phyloP scores from a whole-genome alignment of 2,797 vertebrate genomes.

The Menidia menidia region DNA sequence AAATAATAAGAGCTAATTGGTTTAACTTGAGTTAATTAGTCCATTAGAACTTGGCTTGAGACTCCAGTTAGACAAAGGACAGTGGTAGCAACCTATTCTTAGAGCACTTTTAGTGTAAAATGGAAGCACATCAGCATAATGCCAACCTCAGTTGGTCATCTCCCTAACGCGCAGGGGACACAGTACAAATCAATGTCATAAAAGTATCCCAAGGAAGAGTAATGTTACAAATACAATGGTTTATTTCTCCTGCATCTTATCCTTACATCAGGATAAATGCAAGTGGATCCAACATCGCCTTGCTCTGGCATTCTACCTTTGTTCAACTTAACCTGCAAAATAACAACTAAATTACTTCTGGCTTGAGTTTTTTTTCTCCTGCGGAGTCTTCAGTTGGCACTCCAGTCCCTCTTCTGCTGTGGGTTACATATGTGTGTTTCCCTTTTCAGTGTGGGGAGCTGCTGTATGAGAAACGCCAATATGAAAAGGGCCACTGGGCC shows the following conservation, averaged over 20 bases:
- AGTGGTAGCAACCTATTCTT: conserved; percentile 48
- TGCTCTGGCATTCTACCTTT: too few species aligned
- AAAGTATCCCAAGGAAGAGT: too few species aligned
- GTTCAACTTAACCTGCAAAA: too few species aligned
- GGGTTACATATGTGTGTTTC: not conserved
- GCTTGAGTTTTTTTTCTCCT: not conserved
- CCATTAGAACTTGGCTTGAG: conserved; percentile 57
- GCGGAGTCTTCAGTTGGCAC: too few species aligned
- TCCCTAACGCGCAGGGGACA: not conserved
- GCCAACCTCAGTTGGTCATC: not conserved
- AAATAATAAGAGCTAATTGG: conserved; percentile 77
- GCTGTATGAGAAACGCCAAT: conserved; percentile 88
- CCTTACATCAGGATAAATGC: too few species aligned
- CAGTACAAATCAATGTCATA: not conserved
- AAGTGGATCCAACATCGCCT: too few species aligned
- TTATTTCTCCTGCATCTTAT: too few species aligned
- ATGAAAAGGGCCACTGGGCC: conserved; percentile 90
- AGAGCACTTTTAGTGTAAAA: conserved; percentile 30
- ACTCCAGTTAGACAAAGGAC: conserved; percentile 54
- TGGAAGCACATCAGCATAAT: not conserved
- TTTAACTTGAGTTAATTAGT: conserved; percentile 75
- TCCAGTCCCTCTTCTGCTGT: not conserved
- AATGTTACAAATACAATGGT: too few species aligned
- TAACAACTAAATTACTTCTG: too few species aligned
- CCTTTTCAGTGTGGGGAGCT: conserved; percentile 84